Evolutionary conservation across 2,888 invertebrate genomes (phyloP).

Genomic region (Rhyacophila evoluta): DNA sequence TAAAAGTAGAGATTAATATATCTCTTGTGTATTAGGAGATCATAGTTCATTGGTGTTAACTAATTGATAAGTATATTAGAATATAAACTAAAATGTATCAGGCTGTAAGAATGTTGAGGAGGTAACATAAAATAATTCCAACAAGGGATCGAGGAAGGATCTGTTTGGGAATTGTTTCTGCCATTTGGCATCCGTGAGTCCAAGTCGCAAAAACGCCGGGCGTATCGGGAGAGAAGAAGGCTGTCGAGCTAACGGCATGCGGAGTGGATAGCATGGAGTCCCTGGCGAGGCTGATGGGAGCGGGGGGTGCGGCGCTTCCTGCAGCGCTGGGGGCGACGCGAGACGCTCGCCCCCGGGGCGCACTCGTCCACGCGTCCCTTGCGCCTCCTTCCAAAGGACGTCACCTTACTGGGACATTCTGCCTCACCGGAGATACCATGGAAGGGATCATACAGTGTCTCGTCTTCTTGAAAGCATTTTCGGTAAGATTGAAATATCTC

Average conservation of each 20-base stretch:
- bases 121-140: background rate
- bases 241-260: constrained; percentile 31
- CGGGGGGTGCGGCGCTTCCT: constrained; percentile 77
- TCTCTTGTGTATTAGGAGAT: no score
- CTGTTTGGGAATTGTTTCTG: background rate
- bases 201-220: constrained; percentile 27
- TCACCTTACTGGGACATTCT: constrained; percentile 89
- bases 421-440: constrained; percentile 92
- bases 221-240: constrained; percentile 38
- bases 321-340: constrained; percentile 69
- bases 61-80: no score
- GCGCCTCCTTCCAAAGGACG: constrained; percentile 81
- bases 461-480: constrained; percentile 92
- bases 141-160: background rate
- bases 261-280: constrained; percentile 76
- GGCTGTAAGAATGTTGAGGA: background rate
- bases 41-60: no score
- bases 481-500: constrained; percentile 69
- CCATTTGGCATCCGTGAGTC: background rate
- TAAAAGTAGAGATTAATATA: no score
- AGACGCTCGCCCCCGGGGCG: constrained; percentile 74
- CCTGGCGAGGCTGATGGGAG: constrained; percentile 82
- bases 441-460: constrained; percentile 94
- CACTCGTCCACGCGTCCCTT: constrained; percentile 82
- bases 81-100: background rate